Evolutionary conservation across 2,888 invertebrate species (phyloP).

Genomic region (Phania funesta): DNA sequence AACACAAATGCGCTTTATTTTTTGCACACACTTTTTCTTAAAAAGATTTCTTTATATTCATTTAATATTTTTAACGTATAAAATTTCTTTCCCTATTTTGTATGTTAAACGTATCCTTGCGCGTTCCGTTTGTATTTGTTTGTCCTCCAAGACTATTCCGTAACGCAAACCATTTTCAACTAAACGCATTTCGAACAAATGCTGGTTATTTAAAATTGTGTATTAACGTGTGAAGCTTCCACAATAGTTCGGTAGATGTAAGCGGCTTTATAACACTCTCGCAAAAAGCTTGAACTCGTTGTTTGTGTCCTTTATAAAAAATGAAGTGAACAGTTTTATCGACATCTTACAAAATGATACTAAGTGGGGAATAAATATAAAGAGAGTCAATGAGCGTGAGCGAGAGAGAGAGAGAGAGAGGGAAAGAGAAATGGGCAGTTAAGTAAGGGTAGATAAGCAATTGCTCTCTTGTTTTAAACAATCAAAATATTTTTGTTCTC

Average conservation of each 20-base stretch:
- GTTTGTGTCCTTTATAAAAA: slow-evolving; percentile 1
- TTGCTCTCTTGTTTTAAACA: no score
- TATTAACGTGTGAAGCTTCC: slow-evolving; percentile 11
- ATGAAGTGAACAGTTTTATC: slow-evolving; percentile 47
- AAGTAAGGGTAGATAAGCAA: neutral
- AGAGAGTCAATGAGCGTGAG: neutral
- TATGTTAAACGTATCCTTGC: slow-evolving; percentile 58
- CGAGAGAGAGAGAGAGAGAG: neutral
- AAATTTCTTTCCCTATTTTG: neutral
- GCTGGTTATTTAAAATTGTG: slow-evolving; percentile 47
- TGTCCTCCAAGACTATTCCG: slow-evolving; percentile 30
- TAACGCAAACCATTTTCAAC: slow-evolving; percentile 54
- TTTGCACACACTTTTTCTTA: no score
- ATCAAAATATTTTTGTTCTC: no score
- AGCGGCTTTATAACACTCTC: neutral
- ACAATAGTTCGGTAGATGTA: slow-evolving; percentile 25
- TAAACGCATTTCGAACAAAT: slow-evolving; percentile 33
- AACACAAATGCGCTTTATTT: no score
- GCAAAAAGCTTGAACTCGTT: slow-evolving; percentile 35
- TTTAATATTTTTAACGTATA: neutral
- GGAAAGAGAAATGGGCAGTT: no score
- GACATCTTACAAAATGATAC: neutral
- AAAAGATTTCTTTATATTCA: neutral
- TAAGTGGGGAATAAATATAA: neutral
- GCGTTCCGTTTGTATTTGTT: slow-evolving; percentile 11